These are phyloP conservation scores for Simalia tracyae DNA, from an alignment of 2,797 vertebrate genomes.

Conservation along the genomic window DNA sequence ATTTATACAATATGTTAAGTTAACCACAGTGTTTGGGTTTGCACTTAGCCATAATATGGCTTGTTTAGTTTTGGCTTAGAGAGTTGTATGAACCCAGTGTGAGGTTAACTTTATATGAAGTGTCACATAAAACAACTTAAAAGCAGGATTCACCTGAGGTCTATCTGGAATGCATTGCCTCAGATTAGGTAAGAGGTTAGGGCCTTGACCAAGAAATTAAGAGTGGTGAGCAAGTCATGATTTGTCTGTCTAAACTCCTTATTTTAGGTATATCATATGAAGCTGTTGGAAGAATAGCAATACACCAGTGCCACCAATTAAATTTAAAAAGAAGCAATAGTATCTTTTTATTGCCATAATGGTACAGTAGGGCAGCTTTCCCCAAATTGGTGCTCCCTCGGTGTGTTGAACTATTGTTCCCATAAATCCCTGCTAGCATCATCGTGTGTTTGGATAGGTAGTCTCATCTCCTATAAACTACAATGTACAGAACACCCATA, in stretches of 20 bases:
- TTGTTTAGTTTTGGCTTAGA: not conserved
- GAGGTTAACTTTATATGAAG: not conserved
- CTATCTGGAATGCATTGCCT: not conserved
- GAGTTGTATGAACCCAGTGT: not conserved
- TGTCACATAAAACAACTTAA: not conserved
- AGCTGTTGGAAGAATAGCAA: not conserved
- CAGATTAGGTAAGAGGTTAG: not conserved
- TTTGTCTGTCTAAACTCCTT: not conserved
- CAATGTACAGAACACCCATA: not conserved
- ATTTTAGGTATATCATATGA: not conserved
- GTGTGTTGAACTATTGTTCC: not conserved
- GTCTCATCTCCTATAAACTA: not conserved
- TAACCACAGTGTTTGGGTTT: not conserved
- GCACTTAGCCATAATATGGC: not conserved
- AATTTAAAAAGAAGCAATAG: not conserved
- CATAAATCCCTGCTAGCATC: not conserved
- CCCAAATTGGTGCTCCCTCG: not conserved
- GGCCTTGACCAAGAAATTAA: not conserved
- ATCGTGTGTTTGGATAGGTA: not conserved
- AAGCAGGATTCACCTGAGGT: not conserved
- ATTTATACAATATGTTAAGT: not conserved
- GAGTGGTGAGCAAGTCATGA: not conserved
- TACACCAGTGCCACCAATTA: not conserved
- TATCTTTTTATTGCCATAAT: not conserved
- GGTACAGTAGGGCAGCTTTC: not conserved